Evolutionary conservation across 2,888 invertebrate species (phyloP).

Genomic region (Philereme transversata): DNA sequence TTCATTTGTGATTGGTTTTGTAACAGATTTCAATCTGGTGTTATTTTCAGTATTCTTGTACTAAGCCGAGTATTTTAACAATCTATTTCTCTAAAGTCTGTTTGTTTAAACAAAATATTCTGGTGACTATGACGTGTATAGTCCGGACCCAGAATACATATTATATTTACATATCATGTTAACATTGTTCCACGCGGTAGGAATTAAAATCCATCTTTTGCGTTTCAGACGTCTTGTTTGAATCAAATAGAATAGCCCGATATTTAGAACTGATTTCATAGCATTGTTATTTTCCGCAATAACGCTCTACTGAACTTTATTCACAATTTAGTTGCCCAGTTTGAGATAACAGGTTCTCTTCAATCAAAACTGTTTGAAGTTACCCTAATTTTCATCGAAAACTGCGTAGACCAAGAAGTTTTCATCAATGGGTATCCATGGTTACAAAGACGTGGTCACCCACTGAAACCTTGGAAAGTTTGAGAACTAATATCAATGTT

Average conservation of each 20-base stretch:
- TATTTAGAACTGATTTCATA: background rate
- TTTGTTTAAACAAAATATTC: too few species aligned
- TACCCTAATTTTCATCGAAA: constrained; percentile 7
- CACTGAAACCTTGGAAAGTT: constrained; percentile 6
- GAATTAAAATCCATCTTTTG: too few species aligned
- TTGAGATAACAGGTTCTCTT: constrained; percentile 7
- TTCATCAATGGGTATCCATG: constrained; percentile 13
- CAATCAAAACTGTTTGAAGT: constrained; percentile 19
- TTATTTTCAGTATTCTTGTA: too few species aligned
- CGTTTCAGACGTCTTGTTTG: too few species aligned
- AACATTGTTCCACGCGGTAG: too few species aligned
- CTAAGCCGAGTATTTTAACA: too few species aligned
- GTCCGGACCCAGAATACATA: too few species aligned
- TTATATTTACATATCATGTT: too few species aligned
- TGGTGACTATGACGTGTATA: too few species aligned
- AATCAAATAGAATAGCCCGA: background rate
- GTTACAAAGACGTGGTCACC: constrained; percentile 19
- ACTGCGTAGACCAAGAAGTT: constrained; percentile 13
- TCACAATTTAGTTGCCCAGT: background rate
- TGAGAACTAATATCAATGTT: constrained; percentile 2
- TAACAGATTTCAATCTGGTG: too few species aligned
- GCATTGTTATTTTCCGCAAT: background rate
- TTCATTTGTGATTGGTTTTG: too few species aligned
- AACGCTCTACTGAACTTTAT: constrained; percentile 1
- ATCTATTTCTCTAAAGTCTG: too few species aligned